A percentile compares a stretch with the other conserved stretches of the same genome.
These are phyloP conservation scores for Cosmorhoe ocellata DNA, from an alignment of 2,888 invertebrate species.

Conservation along the genomic window DNA sequence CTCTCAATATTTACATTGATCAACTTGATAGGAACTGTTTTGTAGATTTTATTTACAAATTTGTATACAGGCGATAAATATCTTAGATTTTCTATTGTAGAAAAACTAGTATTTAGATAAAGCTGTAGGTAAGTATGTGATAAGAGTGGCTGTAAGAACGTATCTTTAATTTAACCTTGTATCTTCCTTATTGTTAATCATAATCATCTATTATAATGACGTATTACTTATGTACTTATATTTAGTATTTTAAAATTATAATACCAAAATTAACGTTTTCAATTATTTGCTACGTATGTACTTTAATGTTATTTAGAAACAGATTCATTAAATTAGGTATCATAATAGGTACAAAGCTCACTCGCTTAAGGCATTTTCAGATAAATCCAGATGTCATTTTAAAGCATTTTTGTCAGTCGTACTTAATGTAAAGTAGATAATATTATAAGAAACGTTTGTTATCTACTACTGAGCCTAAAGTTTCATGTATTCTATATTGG, in stretches of 20 bases:
- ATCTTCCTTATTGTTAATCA: slow-evolving; percentile 56
- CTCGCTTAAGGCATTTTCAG: slow-evolving; percentile 58
- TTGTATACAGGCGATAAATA: slow-evolving; percentile 71
- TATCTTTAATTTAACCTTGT: slow-evolving; percentile 58
- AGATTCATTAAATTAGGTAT: slow-evolving; percentile 54
- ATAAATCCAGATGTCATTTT: slow-evolving; percentile 53
- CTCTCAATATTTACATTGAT: slow-evolving; percentile 50
- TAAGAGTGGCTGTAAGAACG: slow-evolving; percentile 80
- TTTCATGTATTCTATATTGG: slow-evolving; percentile 67
- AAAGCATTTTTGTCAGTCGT: slow-evolving; percentile 64
- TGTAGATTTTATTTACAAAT: slow-evolving; percentile 70
- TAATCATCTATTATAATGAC: slow-evolving; percentile 36
- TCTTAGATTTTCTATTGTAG: slow-evolving; percentile 81
- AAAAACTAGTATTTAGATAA: slow-evolving; percentile 63
- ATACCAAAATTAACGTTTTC: slow-evolving; percentile 39
- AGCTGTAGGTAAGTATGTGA: slow-evolving; percentile 70
- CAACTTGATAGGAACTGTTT: slow-evolving; percentile 56
- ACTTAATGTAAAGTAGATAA: slow-evolving; percentile 53
- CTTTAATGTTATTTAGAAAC: slow-evolving; percentile 50
- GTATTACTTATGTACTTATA: slow-evolving; percentile 37
- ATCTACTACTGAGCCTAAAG: slow-evolving; percentile 61
- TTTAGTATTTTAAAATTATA: slow-evolving; percentile 37
- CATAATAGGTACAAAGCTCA: slow-evolving; percentile 68
- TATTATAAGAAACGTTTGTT: slow-evolving; percentile 45
- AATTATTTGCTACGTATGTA: slow-evolving; percentile 43